These are phyloP conservation scores for Leptinotarsa peninsularis DNA, from an alignment of 2,888 invertebrate species.

Conservation along the genomic window DNA sequence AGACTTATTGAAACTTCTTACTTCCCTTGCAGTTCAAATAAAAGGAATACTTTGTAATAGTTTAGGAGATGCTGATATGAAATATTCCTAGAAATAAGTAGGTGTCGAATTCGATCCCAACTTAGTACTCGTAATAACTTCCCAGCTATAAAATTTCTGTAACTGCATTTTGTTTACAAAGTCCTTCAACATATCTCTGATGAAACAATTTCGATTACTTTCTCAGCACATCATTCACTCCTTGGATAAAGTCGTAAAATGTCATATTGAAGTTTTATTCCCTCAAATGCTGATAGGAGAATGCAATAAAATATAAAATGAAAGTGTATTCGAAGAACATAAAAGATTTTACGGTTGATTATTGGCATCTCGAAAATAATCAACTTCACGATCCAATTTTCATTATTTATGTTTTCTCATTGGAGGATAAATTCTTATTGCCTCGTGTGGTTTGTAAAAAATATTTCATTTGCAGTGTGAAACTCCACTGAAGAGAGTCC, in stretches of 20 bases:
- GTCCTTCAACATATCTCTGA: background rate
- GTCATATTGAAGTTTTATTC: constrained; percentile 25
- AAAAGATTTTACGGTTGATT: constrained; percentile 17
- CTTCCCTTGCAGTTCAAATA: too few species aligned
- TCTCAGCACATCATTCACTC: constrained; percentile 26
- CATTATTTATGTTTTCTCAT: constrained; percentile 16
- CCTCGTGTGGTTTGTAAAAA: background rate
- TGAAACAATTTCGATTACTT: constrained; percentile 10
- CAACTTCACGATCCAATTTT: background rate
- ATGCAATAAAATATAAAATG: constrained; percentile 25
- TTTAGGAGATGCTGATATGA: too few species aligned
- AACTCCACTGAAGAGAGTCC: too few species aligned
- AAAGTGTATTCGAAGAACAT: constrained; percentile 19
- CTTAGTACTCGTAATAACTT: background rate
- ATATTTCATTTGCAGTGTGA: too few species aligned
- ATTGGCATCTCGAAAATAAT: constrained; percentile 16
- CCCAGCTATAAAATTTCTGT: background rate
- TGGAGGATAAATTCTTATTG: background rate
- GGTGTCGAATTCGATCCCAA: too few species aligned
- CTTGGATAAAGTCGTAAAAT: constrained; percentile 25
- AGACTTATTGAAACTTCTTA: too few species aligned
- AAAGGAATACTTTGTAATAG: too few species aligned
- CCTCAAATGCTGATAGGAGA: constrained; percentile 22
- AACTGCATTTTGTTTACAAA: background rate
- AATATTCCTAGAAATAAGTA: too few species aligned